Conservation (phyloP, 2,888 invertebrate genomes). For the Stenodema calcarata region DNA sequence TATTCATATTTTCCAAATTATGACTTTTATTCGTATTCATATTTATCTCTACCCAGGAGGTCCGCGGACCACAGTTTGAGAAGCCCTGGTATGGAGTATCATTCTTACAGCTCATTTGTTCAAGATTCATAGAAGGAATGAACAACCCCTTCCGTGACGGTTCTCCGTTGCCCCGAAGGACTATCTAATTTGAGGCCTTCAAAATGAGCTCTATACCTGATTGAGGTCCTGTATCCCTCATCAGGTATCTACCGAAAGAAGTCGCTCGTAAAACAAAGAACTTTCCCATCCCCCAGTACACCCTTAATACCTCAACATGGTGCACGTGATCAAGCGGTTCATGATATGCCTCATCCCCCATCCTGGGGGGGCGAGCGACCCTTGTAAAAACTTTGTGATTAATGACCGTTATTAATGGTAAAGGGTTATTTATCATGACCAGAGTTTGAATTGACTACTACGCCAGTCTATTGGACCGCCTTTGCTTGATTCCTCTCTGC, state of each 20-base stretch:
- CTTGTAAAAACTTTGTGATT: background rate
- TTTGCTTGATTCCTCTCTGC: background rate
- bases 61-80: too few relatives aligned
- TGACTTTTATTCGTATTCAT: too few relatives aligned
- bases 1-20: too few relatives aligned
- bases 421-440: background rate
- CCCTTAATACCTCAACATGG: background rate
- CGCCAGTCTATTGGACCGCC: background rate
- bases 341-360: background rate
- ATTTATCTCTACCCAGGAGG: too few relatives aligned
- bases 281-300: background rate
- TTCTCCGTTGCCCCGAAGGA: background rate
- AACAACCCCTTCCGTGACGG: background rate
- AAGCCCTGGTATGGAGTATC: too few relatives aligned
- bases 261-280: background rate
- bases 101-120: too few relatives aligned
- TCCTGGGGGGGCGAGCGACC: background rate
- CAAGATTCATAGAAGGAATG: too few relatives aligned
- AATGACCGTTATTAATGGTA: background rate
- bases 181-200: background rate
- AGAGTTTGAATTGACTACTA: background rate
- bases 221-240: background rate
- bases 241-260: background rate
- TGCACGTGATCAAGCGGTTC: background rate
- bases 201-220: background rate